Evolutionary conservation across 2,113 vertebrate genomes (phyloP).

Genomic region (Apus apus): DNA sequence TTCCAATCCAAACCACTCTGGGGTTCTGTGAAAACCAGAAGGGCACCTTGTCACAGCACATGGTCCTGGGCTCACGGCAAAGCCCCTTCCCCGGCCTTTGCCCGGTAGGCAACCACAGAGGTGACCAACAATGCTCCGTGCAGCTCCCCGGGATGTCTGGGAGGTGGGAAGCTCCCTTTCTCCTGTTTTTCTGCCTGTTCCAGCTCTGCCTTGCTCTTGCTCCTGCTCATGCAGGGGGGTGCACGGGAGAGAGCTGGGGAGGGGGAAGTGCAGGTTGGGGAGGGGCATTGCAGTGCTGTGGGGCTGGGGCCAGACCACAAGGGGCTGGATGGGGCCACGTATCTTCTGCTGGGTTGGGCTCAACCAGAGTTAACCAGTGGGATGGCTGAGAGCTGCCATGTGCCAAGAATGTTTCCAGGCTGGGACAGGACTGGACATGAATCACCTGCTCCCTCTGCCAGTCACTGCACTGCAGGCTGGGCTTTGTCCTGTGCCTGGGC

Average conservation of each 20-base stretch:
- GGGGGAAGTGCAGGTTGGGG: not conserved
- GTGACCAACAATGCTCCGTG: not conserved
- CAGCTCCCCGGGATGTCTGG: accelerated
- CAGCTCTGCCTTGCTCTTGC: not conserved
- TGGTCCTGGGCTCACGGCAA: not conserved
- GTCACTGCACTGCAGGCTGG: conserved; percentile 28
- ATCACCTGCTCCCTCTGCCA: conserved; percentile 55
- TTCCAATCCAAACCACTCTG: no score
- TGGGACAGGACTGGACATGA: conserved; percentile 66
- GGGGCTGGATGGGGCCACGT: not conserved
- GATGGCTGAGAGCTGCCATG: not conserved
- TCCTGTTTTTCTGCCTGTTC: not conserved
- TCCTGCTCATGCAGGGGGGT: not conserved
- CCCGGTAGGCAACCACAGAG: no score
- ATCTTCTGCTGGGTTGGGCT: not conserved
- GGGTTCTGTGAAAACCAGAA: not conserved
- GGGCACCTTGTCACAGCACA: not conserved
- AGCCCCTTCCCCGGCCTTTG: not conserved
- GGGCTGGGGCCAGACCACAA: not conserved
- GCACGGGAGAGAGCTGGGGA: not conserved
- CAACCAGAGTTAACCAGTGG: not conserved
- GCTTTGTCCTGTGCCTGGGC: not conserved
- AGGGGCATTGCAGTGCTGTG: not conserved
- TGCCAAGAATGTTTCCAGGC: conserved; percentile 68
- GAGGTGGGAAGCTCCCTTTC: not conserved